Evolutionary conservation across 92 coral and sea anemone genomes (phyloP).

Genomic region (Umimayanthus kanabou): DNA sequence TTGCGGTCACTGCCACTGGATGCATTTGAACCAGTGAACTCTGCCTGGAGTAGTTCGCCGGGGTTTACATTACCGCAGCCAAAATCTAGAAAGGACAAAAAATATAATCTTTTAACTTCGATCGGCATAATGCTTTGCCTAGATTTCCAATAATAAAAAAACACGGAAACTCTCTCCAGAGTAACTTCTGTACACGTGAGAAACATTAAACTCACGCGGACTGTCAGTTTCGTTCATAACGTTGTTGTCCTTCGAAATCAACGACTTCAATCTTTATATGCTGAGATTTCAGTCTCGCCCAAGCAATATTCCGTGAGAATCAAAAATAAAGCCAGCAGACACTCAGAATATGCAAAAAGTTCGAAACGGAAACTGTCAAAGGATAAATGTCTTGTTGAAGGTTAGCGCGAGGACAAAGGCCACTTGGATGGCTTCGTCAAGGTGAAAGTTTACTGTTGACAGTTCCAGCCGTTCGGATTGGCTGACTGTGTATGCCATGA

Average conservation of each 20-base stretch:
- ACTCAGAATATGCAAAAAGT: not conserved
- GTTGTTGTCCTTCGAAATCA: not conserved
- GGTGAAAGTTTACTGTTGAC: slow-evolving; percentile 42
- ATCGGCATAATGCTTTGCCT: not conserved
- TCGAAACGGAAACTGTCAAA: not conserved
- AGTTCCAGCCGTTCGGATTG: slow-evolving; percentile 1
- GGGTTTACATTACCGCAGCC: not conserved
- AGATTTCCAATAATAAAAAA: not conserved
- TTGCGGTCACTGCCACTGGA: not conserved
- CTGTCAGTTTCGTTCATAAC: not conserved
- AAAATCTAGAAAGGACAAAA: slow-evolving; percentile 23
- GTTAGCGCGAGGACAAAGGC: slow-evolving; percentile 44
- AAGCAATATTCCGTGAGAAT: not conserved
- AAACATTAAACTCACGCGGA: not conserved
- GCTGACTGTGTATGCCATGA: slow-evolving; percentile 12
- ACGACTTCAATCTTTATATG: too few species aligned
- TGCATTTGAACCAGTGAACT: not conserved
- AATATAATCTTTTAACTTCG: not conserved
- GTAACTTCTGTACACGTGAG: not conserved
- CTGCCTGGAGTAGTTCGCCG: not conserved
- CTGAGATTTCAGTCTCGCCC: not conserved
- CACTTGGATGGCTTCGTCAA: slow-evolving; percentile 22
- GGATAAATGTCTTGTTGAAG: slow-evolving; percentile 17
- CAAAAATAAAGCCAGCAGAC: not conserved
- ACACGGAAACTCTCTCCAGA: too few species aligned